Evolutionary conservation across 1,140 invertebrate genomes (phyloP), one percentile per base, ranked within the genome.

Genomic region (Microvelia longipes): DNA sequence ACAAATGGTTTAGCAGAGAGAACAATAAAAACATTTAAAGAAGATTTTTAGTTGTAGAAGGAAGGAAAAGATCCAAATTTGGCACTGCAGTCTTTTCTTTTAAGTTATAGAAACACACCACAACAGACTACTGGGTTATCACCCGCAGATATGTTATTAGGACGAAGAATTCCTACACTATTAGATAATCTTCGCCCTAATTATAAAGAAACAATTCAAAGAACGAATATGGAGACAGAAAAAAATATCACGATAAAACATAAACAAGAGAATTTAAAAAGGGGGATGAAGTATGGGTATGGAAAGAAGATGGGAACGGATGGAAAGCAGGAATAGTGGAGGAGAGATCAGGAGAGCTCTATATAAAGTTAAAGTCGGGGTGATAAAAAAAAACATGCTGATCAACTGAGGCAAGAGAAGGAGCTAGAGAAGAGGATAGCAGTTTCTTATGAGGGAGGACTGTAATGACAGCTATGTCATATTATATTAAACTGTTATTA

Each of bases 91-190:
- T 27, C n/a, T 2, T 70, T 72, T 29, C 29, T 68, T 15, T 70
- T 71, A 61, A 13, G 67, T 24, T 72, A 72, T 28, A 62, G 71
- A 29, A 67, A 66, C 29, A 28, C 68, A 19, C 60, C 29, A 50
- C 67, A 69, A 27, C 19, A 29, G 24, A 68, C 70, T 1, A 71
- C 70, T 64, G 62, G 63, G 19, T 15, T 68, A 66, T 68, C 70
- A 26, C 70, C 61, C 1, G 70, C 70, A 65, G 60, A 68, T 24
- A 15, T 67, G 27, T 62, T 71, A 30, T 62, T 71, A 2, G 67
- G 29, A 1, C 27, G 62, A 27, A 62, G 68, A 28, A 27, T 71
- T 11, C 26, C 2, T 29, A 67, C 11, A 19, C n/a, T 13, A 68
- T 60, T 25, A 24, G 68, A 68, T n/a, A 2, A 25, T 27, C 68